A percentile compares a stretch with the other conserved stretches of the same genome.
These are phyloP conservation scores for Catocala nupta DNA, from an alignment of 2,888 invertebrate genomes.

Conservation along the genomic window DNA sequence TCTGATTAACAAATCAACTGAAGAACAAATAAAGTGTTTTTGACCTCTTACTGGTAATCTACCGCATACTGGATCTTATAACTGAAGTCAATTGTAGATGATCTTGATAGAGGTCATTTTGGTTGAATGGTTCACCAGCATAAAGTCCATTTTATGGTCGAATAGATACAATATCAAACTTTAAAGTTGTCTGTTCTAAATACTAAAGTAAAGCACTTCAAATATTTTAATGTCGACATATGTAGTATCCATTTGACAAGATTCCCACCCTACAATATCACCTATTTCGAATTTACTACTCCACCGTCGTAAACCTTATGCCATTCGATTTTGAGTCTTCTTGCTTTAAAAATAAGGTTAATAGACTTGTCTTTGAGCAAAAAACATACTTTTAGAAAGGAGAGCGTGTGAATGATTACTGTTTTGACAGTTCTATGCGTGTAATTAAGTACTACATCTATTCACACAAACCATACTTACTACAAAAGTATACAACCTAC, in stretches of 20 bases:
- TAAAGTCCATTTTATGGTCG: too few species aligned
- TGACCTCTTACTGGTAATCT: too few species aligned
- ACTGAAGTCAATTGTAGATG: too few species aligned
- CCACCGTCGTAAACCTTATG: conserved; percentile 11
- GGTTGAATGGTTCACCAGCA: too few species aligned
- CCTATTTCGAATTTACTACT: conserved; percentile 52
- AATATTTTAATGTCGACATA: neutral
- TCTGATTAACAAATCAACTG: too few species aligned
- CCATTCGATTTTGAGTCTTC: conserved; percentile 37
- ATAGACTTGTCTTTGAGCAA: neutral
- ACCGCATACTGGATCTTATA: too few species aligned
- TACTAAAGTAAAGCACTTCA: neutral
- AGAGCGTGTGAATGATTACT: conserved; percentile 72
- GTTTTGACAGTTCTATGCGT: conserved; percentile 66
- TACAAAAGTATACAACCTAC: conserved; percentile 10
- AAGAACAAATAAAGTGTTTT: too few species aligned
- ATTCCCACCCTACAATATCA: conserved; percentile 50
- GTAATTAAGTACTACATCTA: conserved; percentile 56
- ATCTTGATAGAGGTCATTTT: too few species aligned
- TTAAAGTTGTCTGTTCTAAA: neutral
- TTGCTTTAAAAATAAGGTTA: conserved; percentile 13
- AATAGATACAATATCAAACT: neutral
- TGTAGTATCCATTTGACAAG: conserved; percentile 20
- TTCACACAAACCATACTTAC: conserved; percentile 36
- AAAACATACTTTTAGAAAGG: conserved; percentile 55